Evolutionary conservation across 2,113 vertebrate species (phyloP).

Genomic region (Mobula birostris): DNA sequence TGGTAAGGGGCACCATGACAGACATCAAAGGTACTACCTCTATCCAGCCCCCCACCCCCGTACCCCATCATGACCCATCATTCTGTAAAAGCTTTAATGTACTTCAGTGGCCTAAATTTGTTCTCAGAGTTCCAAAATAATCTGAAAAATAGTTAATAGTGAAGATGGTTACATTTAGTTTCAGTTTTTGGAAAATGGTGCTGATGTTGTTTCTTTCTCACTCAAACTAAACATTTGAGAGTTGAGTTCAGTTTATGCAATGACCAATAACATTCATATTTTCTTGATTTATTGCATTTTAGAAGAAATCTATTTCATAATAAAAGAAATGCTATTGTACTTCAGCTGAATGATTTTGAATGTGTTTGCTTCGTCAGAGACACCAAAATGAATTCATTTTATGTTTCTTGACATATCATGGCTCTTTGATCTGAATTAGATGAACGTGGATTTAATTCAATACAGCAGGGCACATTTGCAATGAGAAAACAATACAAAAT

Average conservation of each 20-base stretch:
- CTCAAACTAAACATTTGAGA: not conserved
- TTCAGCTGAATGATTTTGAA: not conserved
- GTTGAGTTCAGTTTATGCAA: not conserved
- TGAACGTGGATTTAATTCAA: not conserved
- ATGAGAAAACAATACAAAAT: not conserved
- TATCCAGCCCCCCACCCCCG: no score
- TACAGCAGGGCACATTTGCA: not conserved
- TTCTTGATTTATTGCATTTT: conserved; percentile 14
- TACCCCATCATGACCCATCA: not conserved
- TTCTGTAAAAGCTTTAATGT: conserved; percentile 10
- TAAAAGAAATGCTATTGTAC: not conserved
- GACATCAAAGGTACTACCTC: no score
- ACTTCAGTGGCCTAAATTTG: conserved; percentile 13
- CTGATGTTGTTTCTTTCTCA: not conserved
- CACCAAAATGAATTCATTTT: not conserved
- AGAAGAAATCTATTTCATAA: not conserved
- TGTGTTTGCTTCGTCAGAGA: not conserved
- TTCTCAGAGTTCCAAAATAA: not conserved
- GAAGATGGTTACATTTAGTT: not conserved
- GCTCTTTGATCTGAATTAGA: not conserved
- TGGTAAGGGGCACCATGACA: no score
- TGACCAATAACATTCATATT: not conserved
- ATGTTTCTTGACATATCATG: not conserved
- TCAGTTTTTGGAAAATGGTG: not conserved
- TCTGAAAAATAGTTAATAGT: conserved; percentile 11